Base-by-base conservation (phyloP, 2,888 invertebrate genomes). In the Sturmia bella region DNA sequence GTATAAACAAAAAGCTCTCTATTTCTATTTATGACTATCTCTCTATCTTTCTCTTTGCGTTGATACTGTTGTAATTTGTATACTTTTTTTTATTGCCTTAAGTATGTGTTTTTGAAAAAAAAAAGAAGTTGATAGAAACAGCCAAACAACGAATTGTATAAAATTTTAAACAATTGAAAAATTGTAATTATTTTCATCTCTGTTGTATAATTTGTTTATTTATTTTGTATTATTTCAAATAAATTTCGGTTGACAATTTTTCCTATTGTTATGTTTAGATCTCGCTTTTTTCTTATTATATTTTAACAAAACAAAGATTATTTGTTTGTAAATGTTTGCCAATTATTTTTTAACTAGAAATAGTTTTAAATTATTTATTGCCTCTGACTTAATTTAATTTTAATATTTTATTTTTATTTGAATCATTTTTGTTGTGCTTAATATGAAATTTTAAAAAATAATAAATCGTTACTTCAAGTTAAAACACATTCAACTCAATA, bases 91-190 rank as follows among this genome's bases (percentile, higher is more conserved):
- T n/a, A n/a, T n/a, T 79, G 68, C 11, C 7, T 56, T 72, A 78
- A 66, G 78, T 66, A 61, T 59, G 43, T 66, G 32, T 61, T 66
- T 48, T 27, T 43, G 57, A 39, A 64, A 37, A 24, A 27, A 50
- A 66, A 48, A 11, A 17, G 13, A 63, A 64, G 19, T 48, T 50
- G 15, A 32, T 43, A 52, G 7, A 50, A 27, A 37, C 19, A 61
- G 61, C 74, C 74, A 74, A 64, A 73, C 82, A 78, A 78, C 78
- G 78, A 82, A 82, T 64, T 82, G 77, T 82, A 64, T 77, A 82
- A 70, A 80, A 69, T 13, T 11, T 17, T 73, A 27, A 61, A 61
- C 59, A 52, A 17, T 56, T 74, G 63, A 56, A 41, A 24, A 69
- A 56, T 66, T 70, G 69, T 70, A 70, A 74, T 64, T 74, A 74